Conservation (phyloP, 2,113 vertebrate genomes). For the Cyprinus carpio region DNA sequence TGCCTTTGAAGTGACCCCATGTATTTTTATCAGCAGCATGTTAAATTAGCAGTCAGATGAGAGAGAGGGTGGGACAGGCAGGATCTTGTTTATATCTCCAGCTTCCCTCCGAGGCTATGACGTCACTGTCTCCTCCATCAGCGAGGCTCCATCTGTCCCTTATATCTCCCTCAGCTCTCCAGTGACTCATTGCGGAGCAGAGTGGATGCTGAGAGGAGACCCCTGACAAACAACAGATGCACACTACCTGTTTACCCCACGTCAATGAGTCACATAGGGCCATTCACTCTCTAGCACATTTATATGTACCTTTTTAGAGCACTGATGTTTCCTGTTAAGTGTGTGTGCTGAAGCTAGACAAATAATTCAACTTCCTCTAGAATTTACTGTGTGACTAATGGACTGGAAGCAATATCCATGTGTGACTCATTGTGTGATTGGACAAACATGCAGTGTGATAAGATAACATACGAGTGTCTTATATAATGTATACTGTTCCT, state of each 20-base stretch:
- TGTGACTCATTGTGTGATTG: background rate
- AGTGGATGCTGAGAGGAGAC: slow-evolving; percentile 21
- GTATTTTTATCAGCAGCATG: slow-evolving; percentile 28
- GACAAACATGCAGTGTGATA: background rate
- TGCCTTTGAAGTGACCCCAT: slow-evolving; percentile 27
- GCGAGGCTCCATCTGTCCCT: slow-evolving; percentile 55
- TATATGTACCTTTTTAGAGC: background rate
- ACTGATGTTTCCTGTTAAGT: background rate
- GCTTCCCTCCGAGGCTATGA: slow-evolving; percentile 44
- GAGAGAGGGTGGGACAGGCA: slow-evolving; percentile 8
- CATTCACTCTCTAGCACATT: background rate
- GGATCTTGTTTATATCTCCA: slow-evolving; percentile 46
- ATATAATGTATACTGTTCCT: background rate
- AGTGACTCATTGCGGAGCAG: slow-evolving; percentile 30
- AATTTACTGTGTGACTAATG: background rate
- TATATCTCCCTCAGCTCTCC: slow-evolving; percentile 40
- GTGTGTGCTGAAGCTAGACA: background rate
- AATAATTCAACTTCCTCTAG: background rate
- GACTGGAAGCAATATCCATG: background rate
- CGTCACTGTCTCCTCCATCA: slow-evolving; percentile 50
- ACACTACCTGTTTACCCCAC: slow-evolving; percentile 16
- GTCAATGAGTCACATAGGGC: background rate
- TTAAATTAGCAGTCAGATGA: slow-evolving; percentile 28
- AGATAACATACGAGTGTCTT: background rate
- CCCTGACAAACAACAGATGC: slow-evolving; percentile 47